Evolutionary conservation across 2,888 invertebrate genomes (phyloP).

Genomic region (Oxycera nigricornis): DNA sequence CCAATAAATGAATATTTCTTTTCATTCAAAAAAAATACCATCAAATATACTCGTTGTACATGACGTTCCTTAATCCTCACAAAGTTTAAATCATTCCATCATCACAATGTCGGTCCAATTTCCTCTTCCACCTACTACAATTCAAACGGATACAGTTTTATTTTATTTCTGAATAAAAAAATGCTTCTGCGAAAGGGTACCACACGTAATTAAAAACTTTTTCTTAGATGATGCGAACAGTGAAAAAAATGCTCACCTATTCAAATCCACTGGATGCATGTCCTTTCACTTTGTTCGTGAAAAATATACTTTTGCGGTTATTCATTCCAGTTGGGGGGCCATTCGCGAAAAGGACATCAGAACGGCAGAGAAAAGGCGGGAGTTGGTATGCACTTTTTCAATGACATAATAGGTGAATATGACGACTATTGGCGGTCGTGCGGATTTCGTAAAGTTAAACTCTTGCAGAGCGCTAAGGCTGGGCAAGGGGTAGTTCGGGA

Average conservation of each 20-base stretch:
- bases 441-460: conserved; percentile 20
- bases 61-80: neutral
- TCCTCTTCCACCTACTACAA: neutral
- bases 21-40: too few relatives aligned
- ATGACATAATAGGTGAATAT: conserved; percentile 27
- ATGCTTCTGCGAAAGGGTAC: conserved; percentile 38
- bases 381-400: conserved; percentile 8
- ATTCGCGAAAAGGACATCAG: neutral
- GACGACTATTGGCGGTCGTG: conserved; percentile 26
- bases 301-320: neutral
- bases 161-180: conserved; percentile 21
- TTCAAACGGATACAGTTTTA: conserved; percentile 42
- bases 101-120: neutral
- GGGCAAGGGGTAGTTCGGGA: too few relatives aligned
- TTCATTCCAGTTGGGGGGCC: neutral
- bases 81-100: neutral
- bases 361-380: neutral
- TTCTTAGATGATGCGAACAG: conserved; percentile 33
- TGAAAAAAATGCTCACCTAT: conserved; percentile 14
- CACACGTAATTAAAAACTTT: conserved; percentile 48
- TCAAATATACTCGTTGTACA: neutral
- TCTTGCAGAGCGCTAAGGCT: too few relatives aligned
- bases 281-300: conserved; percentile 12
- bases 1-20: too few relatives aligned
- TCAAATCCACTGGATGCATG: conserved; percentile 1